Percentiles rank a stretch among this genome's conserved stretches.
Evolutionary conservation across 1,140 invertebrate genomes (phyloP).

Genomic region (Nylanderia fulva): DNA sequence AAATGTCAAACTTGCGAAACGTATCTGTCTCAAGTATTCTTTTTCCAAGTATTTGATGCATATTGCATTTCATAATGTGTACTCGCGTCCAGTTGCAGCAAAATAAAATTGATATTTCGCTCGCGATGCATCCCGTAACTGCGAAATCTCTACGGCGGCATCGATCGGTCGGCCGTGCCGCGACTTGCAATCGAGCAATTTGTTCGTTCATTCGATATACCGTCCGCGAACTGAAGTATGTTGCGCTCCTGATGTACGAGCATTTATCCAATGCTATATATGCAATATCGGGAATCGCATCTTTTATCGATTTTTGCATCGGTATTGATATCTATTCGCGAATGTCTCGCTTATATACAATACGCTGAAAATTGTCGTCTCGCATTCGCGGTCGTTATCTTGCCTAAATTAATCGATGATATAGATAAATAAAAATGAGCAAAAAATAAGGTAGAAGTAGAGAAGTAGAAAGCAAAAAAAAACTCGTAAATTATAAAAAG

Average conservation of each 20-base stretch:
- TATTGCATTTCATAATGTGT: slow-evolving; percentile 17
- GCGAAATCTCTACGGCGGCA: slow-evolving; percentile 20
- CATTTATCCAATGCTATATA: slow-evolving; percentile 34
- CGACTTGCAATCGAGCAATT: slow-evolving; percentile 47
- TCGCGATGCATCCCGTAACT: slow-evolving; percentile 35
- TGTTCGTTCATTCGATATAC: slow-evolving; percentile 31
- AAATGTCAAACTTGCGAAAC: background rate
- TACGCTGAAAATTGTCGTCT: background rate
- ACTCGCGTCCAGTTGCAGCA: background rate
- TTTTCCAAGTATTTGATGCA: slow-evolving; percentile 5
- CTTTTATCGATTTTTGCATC: slow-evolving; percentile 17
- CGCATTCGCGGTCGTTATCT: background rate
- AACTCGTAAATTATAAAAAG: background rate
- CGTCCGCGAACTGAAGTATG: slow-evolving; percentile 9
- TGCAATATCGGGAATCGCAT: slow-evolving; percentile 30
- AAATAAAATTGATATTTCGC: slow-evolving; percentile 42
- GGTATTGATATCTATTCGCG: slow-evolving; percentile 3
- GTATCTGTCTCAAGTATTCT: background rate
- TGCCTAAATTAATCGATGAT: background rate
- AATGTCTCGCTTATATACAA: background rate
- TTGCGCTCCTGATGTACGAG: background rate
- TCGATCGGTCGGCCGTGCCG: slow-evolving; percentile 26
- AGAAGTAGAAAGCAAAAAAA: background rate
- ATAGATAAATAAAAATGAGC: background rate
- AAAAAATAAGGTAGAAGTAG: background rate